These are phyloP conservation scores for Tetrax tetrax DNA, from an alignment of 2,113 vertebrate genomes.

Conservation along the genomic window DNA sequence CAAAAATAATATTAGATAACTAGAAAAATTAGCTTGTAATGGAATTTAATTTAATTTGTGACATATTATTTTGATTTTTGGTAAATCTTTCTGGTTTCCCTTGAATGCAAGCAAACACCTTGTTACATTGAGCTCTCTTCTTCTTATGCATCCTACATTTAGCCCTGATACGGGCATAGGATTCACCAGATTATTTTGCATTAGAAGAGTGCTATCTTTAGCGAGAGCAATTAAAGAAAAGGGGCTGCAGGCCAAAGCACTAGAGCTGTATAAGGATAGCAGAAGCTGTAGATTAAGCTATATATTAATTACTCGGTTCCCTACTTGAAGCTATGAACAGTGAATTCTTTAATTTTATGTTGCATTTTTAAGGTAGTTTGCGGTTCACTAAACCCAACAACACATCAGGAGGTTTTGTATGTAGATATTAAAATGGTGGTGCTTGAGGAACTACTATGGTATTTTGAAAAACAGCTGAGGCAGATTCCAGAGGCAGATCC, in stretches of 20 bases:
- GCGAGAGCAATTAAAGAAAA: conserved; percentile 67
- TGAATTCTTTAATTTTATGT: conserved; percentile 36
- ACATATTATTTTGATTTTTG: neutral
- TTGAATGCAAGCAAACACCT: neutral
- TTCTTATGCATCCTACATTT: neutral
- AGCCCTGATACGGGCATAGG: neutral
- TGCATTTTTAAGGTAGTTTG: conserved; percentile 51
- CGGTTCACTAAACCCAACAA: neutral
- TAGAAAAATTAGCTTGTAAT: neutral
- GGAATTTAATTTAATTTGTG: neutral
- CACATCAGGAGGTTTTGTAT: neutral
- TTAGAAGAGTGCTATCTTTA: conserved; percentile 64
- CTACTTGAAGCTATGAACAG: conserved; percentile 38
- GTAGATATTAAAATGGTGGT: neutral
- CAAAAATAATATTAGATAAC: neutral
- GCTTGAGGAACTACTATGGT: neutral
- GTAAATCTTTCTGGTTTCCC: neutral
- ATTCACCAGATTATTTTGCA: conserved; percentile 61
- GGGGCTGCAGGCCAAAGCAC: conserved; percentile 68
- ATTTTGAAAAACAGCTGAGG: neutral
- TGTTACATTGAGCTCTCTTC: neutral
- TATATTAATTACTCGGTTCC: conserved; percentile 55
- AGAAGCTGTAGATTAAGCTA: conserved; percentile 58
- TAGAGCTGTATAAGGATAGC: neutral
- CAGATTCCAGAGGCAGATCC: neutral